A percentile compares a stretch with the other conserved stretches of the same genome.
Evolutionary conservation across 2,113 vertebrate species (phyloP).

Genomic region (Phoenicopterus ruber): DNA sequence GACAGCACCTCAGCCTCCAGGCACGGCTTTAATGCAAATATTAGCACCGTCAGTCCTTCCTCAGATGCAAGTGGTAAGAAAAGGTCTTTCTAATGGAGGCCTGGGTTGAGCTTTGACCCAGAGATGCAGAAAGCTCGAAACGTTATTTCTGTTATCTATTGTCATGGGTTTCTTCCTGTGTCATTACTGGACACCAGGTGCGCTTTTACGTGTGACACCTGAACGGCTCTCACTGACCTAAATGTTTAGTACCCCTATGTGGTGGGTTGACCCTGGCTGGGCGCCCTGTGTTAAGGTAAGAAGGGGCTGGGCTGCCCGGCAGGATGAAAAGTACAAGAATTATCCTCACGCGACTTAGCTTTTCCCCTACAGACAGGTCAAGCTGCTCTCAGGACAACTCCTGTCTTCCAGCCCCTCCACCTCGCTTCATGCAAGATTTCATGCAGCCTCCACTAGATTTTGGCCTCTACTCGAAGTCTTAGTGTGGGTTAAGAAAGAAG

Average conservation of each 20-base stretch:
- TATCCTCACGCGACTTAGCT: neutral
- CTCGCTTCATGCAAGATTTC: neutral
- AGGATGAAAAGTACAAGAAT: neutral
- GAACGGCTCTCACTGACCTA: neutral
- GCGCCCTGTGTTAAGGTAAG: neutral
- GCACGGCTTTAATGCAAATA: neutral
- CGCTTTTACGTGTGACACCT: neutral
- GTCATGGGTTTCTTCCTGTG: neutral
- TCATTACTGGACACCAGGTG: neutral
- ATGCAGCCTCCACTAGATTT: neutral
- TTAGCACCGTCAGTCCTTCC: neutral
- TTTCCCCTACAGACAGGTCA: neutral
- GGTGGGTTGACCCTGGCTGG: no score
- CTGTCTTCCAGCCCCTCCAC: neutral
- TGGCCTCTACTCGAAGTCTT: neutral
- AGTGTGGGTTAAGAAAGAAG: neutral
- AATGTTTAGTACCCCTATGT: neutral
- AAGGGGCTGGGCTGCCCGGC: neutral
- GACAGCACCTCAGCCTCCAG: neutral
- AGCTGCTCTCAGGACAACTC: neutral
- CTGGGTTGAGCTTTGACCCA: neutral
- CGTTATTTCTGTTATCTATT: neutral
- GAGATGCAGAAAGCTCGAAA: neutral
- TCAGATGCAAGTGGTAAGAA: neutral
- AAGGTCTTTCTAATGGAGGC: neutral